Evolutionary conservation across 2,797 vertebrate species (phyloP), one percentile per base, ranked within the genome.

Genomic region (Centroberyx gerrardi): DNA sequence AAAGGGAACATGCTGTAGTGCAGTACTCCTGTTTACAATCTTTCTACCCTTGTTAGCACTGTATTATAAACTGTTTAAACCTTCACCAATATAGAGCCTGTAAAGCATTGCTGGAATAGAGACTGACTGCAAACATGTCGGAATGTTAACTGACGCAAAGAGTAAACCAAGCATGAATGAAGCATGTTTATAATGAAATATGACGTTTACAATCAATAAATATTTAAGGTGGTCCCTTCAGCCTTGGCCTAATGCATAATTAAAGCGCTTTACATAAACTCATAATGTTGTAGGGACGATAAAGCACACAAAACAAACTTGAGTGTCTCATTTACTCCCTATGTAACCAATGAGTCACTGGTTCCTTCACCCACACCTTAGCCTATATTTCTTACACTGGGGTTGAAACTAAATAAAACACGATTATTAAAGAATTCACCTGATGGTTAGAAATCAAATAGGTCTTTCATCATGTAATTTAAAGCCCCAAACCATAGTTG

Each of bases 41-140:
- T 55, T 61, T 73, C 69, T 67, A 58, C 79, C 66, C 71, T 77
- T 90, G 85, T 90, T 87, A 83, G 59, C 70, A 27, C 54, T 60
- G 68, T 82, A 60, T 79, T 90, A 66, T 90, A 92, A 94, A 93
- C 83, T 86, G 88, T 92, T 92, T 91, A 89, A 86, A 86, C 48
- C 56, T 62, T 59, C 66, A 73, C 68, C 80, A 84, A 90, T 87
- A 87, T 82, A 84, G 72, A 76, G 70, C 61, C 76, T 78, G 70
- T 79, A 83, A 89, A 88, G 77, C 76, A 66, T 62, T 61, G 53
- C 76, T 64, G 64, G 77, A 74, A 62, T 52, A 18, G 71, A 77
- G 71, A 58, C 22, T 78, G 65, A 78, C 78, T 68, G 38, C 71
- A 84, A 85, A 86, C 75, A 86, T 62, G 66, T 46, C 66, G 74